These are phyloP conservation scores for Dascyllus trimaculatus DNA, from an alignment of 2,113 vertebrate species.

Conservation along the genomic window DNA sequence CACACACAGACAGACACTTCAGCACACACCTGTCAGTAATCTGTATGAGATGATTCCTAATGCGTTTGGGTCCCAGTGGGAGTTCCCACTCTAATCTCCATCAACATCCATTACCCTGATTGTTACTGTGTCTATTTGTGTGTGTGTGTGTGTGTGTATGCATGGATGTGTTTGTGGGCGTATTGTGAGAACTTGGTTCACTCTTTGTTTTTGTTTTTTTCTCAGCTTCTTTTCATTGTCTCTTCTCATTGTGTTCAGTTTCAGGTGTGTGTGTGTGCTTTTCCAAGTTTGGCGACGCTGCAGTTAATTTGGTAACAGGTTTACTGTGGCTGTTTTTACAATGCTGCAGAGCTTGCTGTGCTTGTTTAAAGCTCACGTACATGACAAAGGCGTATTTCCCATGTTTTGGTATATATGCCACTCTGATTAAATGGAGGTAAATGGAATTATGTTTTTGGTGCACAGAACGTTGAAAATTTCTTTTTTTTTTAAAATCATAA, in stretches of 20 bases:
- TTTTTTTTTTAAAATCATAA: neutral
- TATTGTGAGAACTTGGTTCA: conserved; percentile 34
- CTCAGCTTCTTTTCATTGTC: conserved; percentile 30
- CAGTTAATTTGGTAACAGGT: conserved; percentile 17
- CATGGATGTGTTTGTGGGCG: conserved; percentile 18
- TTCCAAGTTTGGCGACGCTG: conserved; percentile 1
- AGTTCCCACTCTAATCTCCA: conserved; percentile 83
- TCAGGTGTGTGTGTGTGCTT: conserved; percentile 43
- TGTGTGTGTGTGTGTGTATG: conserved; percentile 25
- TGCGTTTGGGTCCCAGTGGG: conserved; percentile 78
- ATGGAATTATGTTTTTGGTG: neutral
- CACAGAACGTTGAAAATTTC: neutral
- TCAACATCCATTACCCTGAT: conserved; percentile 84
- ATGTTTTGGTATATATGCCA: neutral
- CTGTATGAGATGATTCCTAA: conserved; percentile 83
- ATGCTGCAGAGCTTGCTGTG: conserved; percentile 1
- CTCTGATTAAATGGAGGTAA: neutral
- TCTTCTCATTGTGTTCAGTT: conserved; percentile 34
- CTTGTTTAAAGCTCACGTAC: conserved; percentile 35
- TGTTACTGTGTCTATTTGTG: conserved; percentile 67
- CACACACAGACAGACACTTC: conserved; percentile 37
- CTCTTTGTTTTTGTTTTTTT: neutral
- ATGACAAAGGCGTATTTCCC: neutral
- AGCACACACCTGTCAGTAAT: conserved; percentile 80
- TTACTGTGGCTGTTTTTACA: conserved; percentile 5